These are phyloP conservation scores for Bellardia pandia DNA, from an alignment of 2,888 invertebrate genomes.

Conservation along the genomic window DNA sequence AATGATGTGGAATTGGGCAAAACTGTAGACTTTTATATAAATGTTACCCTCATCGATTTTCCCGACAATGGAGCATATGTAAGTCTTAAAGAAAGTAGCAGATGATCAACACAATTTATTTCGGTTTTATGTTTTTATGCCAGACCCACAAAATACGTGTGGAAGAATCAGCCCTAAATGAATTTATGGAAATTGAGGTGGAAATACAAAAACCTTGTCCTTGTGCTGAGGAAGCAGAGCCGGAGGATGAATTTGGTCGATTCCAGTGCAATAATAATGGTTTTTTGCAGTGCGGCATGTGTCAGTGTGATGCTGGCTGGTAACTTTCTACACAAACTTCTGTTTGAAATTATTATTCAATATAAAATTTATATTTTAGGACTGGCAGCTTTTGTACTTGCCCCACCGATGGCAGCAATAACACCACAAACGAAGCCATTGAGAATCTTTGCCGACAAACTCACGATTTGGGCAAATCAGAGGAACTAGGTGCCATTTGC, in stretches of 20 bases:
- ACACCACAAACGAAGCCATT: conserved; percentile 79
- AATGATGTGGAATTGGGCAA: conserved; percentile 87
- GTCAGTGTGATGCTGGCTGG: conserved; percentile 87
- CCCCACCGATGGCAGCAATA: conserved; percentile 77
- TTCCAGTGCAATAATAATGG: conserved; percentile 84
- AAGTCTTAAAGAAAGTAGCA: conserved; percentile 61
- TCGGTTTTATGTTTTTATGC: conserved; percentile 42
- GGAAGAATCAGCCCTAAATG: conserved; percentile 91
- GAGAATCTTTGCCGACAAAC: conserved; percentile 82
- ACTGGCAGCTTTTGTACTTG: conserved; percentile 81
- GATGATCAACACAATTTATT: neutral
- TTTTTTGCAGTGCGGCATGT: conserved; percentile 87
- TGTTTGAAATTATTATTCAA: neutral
- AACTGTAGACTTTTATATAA: conserved; percentile 87
- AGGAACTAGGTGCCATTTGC: conserved; percentile 85
- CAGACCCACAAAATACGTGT: conserved; percentile 86
- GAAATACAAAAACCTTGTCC: conserved; percentile 90
- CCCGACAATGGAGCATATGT: conserved; percentile 85
- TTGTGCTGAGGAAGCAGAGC: conserved; percentile 84
- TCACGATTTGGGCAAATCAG: conserved; percentile 68
- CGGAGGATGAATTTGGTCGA: conserved; percentile 77
- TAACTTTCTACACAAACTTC: conserved; percentile 76
- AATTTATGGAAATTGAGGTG: conserved; percentile 88
- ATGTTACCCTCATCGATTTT: conserved; percentile 86
- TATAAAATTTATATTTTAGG: conserved; percentile 70